Evolutionary conservation across 2,113 vertebrate species (phyloP).

Genomic region (Paedocypris sp.): DNA sequence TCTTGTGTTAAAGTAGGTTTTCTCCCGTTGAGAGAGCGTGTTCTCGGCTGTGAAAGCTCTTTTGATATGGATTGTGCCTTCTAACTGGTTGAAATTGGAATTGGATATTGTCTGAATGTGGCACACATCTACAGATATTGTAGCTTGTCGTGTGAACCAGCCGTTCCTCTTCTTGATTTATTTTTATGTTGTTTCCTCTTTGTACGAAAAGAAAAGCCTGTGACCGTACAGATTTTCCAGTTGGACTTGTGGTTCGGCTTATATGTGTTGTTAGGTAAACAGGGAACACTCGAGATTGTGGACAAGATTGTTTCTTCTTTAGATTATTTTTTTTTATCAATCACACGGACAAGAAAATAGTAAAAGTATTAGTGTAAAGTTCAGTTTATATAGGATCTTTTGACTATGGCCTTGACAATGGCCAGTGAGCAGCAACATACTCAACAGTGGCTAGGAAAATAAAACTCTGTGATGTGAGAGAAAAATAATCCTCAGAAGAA

Average conservation of each 20-base stretch:
- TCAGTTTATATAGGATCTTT: too few relatives aligned
- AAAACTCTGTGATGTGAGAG: too few relatives aligned
- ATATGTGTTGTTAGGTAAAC: conserved; percentile 58
- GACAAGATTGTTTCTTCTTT: conserved; percentile 4
- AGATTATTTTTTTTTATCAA: neutral
- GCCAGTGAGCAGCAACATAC: too few relatives aligned
- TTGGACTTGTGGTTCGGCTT: conserved; percentile 50
- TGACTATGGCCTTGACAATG: too few relatives aligned
- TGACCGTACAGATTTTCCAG: conserved; percentile 45
- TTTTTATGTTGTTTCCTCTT: conserved; percentile 1
- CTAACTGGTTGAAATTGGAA: neutral
- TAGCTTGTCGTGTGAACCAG: neutral
- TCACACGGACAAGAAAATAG: neutral
- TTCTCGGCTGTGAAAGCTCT: neutral
- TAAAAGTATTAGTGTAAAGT: too few relatives aligned
- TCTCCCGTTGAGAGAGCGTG: neutral
- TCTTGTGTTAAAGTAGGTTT: too few relatives aligned
- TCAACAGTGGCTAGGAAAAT: too few relatives aligned
- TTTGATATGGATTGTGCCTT: neutral
- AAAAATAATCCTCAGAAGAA: too few relatives aligned
- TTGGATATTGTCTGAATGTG: neutral
- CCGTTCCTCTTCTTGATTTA: neutral
- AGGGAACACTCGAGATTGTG: conserved; percentile 43
- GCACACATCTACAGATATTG: neutral
- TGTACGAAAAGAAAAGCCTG: conserved; percentile 26